These are phyloP conservation scores for Gadopsis bispinosus DNA, from an alignment of 2,797 vertebrate species.

Conservation along the genomic window DNA sequence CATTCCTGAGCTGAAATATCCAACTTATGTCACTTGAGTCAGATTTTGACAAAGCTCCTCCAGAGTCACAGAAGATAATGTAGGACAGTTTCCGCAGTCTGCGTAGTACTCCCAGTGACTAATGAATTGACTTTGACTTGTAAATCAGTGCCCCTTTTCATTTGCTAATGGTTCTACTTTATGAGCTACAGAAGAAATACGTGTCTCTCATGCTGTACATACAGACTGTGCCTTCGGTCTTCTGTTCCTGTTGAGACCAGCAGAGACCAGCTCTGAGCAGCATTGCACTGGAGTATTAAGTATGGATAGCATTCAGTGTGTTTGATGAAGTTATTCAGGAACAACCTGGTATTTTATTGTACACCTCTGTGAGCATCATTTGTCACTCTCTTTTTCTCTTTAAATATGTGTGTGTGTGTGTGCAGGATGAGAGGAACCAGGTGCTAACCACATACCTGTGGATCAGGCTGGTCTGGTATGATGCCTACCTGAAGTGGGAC, in stretches of 20 bases:
- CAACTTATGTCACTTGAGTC: background rate
- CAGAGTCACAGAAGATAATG: background rate
- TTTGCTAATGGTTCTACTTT: background rate
- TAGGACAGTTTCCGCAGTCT: background rate
- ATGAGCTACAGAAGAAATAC: background rate
- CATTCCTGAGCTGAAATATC: background rate
- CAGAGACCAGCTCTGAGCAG: conserved; percentile 10
- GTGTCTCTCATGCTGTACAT: background rate
- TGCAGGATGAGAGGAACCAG: conserved; percentile 96
- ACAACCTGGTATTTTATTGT: background rate
- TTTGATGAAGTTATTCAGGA: background rate
- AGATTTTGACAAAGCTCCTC: background rate
- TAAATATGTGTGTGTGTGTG: conserved; percentile 32
- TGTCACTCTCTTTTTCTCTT: background rate
- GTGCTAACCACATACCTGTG: conserved; percentile 95
- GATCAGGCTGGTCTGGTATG: conserved; percentile 95
- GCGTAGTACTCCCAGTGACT: background rate
- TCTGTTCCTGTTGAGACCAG: conserved; percentile 12
- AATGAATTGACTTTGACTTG: background rate
- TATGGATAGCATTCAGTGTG: background rate
- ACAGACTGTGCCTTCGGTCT: background rate
- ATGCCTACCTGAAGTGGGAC: conserved; percentile 94
- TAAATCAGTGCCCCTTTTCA: background rate
- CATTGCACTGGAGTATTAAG: background rate
- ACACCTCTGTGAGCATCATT: background rate